phyloP scores from a whole-genome alignment of 2,888 invertebrate species.

The Apodemia duryi region DNA sequence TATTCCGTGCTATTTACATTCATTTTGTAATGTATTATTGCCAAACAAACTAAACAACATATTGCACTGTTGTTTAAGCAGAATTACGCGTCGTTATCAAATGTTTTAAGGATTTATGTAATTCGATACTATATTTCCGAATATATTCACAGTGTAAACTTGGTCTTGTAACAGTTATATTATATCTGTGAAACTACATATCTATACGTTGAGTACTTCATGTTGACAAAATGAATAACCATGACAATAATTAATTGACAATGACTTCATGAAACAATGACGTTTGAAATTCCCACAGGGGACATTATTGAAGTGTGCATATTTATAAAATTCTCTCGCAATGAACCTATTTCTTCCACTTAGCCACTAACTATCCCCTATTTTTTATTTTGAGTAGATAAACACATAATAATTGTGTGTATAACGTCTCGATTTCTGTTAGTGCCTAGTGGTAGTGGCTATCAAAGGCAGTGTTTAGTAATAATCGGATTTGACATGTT shows the following conservation, averaged over 20 bases:
- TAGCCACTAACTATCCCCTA: not conserved
- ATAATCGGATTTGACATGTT: no score
- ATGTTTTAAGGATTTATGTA: not conserved
- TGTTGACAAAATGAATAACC: slow-evolving; percentile 58
- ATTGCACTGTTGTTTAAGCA: not conserved
- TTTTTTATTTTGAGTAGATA: not conserved
- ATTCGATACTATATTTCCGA: not conserved
- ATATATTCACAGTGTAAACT: not conserved
- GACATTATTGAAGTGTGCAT: slow-evolving; percentile 35
- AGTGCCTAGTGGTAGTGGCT: no score
- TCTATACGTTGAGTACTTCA: slow-evolving; percentile 17
- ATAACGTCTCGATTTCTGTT: no score
- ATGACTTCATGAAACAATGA: slow-evolving; percentile 50
- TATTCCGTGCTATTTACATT: not conserved
- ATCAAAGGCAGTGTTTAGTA: no score
- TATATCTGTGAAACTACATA: not conserved
- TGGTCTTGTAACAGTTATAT: not conserved
- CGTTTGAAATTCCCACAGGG: slow-evolving; percentile 48
- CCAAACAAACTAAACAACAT: not conserved
- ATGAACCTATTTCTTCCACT: not conserved
- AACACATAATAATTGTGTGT: no score
- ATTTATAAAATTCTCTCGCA: not conserved
- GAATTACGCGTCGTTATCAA: slow-evolving; percentile 6
- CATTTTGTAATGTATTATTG: not conserved
- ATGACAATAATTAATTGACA: slow-evolving; percentile 61